A percentile compares a stretch with the other conserved stretches of the same genome.
Conservation (phyloP, 2,888 invertebrate genomes). For the Cephus spinipes region DNA sequence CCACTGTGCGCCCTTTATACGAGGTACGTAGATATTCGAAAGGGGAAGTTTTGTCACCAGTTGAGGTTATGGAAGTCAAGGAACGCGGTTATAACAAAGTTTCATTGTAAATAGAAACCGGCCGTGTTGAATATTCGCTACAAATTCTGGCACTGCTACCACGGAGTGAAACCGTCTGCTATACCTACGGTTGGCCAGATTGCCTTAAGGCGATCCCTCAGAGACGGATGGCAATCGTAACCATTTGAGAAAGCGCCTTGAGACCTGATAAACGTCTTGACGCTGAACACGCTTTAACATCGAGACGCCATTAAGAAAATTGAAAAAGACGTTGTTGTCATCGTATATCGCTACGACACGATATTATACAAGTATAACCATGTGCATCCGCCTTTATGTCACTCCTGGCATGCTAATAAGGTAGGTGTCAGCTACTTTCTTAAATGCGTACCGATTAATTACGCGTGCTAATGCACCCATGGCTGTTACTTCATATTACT, state of each 20-base stretch:
- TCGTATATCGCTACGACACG: not conserved
- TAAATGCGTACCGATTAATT: not conserved
- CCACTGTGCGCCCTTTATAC: constrained; percentile 21
- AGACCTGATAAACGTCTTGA: not conserved
- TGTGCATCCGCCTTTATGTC: not conserved
- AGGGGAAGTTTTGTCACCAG: not conserved
- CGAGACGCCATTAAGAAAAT: not conserved
- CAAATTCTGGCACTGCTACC: not conserved
- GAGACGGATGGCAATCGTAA: not conserved
- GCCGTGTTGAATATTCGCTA: not conserved
- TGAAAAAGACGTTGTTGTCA: not conserved
- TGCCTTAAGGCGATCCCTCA: not conserved
- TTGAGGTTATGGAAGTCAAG: not conserved
- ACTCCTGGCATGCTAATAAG: not conserved
- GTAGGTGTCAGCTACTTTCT: not conserved
- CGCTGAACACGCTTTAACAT: not conserved
- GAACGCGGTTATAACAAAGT: not conserved
- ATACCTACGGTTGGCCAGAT: not conserved
- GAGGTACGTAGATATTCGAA: not conserved
- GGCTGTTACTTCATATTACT: not conserved
- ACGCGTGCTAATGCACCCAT: not conserved
- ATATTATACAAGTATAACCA: not conserved
- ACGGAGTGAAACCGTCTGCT: not conserved
- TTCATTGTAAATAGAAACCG: not conserved
- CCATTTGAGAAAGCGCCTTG: not conserved